Evolutionary conservation across 37 sponge, comb jelly and placozoan genomes (phyloP).

Genomic region (Halichondria panicea): DNA sequence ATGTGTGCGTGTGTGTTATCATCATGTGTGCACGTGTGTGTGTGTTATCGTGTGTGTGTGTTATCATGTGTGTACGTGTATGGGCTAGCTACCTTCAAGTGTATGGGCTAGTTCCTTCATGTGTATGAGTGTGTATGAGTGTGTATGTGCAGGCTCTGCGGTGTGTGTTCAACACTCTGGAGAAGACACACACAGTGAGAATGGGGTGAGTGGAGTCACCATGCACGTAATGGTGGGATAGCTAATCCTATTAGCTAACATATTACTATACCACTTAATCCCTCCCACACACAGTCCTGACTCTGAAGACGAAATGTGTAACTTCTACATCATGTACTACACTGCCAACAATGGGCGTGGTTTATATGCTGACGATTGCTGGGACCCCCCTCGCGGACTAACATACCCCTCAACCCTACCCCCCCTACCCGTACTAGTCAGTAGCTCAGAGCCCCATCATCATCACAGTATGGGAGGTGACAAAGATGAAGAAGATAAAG

Average conservation of each 20-base stretch:
- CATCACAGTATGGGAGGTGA: constrained; percentile 5
- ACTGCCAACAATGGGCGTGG: constrained; percentile 23
- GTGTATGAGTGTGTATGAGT: too few species aligned
- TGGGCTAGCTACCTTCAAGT: too few species aligned
- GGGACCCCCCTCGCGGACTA: constrained; percentile 11
- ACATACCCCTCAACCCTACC: constrained; percentile 27
- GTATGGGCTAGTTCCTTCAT: too few species aligned
- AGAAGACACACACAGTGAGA: background rate
- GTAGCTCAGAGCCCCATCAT: constrained; percentile 4
- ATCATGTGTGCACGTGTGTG: too few species aligned
- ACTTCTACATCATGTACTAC: constrained; percentile 98
- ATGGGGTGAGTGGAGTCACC: constrained; percentile 58
- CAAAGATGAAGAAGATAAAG: constrained; percentile 13
- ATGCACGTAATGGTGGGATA: background rate
- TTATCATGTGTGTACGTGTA: too few species aligned
- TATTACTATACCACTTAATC: background rate
- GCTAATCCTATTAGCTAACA: too few species aligned
- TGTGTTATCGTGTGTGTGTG: too few species aligned
- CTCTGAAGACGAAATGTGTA: constrained; percentile 93
- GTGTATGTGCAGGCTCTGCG: constrained; percentile 52
- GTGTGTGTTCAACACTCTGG: constrained; percentile 49
- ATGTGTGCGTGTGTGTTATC: too few species aligned
- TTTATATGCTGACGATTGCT: constrained; percentile 15
- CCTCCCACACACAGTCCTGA: constrained; percentile 33
- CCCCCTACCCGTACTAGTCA: too few species aligned